Conservation (phyloP, 2,113 vertebrate species). For the Paramormyrops kingsleyae region DNA sequence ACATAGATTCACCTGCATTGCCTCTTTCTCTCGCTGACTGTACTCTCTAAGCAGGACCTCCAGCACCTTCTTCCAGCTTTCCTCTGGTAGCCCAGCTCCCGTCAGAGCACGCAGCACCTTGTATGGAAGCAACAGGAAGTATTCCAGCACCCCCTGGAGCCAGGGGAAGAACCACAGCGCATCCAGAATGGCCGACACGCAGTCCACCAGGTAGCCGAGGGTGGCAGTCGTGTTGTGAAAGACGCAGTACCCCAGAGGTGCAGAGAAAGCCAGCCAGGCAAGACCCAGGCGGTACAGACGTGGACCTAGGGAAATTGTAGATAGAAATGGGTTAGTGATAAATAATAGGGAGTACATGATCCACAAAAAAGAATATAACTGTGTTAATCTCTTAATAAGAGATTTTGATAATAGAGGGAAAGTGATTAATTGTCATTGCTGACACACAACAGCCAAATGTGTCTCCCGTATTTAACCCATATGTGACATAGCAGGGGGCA, state of each 20-base stretch:
- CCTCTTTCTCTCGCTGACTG: conserved; percentile 59
- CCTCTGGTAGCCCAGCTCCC: conserved; percentile 57
- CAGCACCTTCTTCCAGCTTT: conserved; percentile 72
- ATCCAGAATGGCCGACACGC: conserved; percentile 61
- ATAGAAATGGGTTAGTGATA: background rate
- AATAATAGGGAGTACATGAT: background rate
- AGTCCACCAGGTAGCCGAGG: conserved; percentile 61
- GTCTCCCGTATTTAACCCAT: background rate
- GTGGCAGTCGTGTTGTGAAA: conserved; percentile 71
- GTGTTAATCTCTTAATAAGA: background rate
- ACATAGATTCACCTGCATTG: conserved; percentile 59
- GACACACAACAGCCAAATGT: background rate
- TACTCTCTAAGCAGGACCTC: conserved; percentile 69
- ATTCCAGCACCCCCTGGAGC: conserved; percentile 61
- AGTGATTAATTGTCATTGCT: background rate
- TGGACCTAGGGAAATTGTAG: conserved; percentile 43
- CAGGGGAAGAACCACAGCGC: conserved; percentile 73
- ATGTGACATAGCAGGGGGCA: background rate
- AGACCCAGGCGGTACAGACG: conserved; percentile 69
- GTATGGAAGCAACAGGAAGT: conserved; percentile 70
- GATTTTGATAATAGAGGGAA: background rate
- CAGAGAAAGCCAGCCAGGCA: conserved; percentile 71
- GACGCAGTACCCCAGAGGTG: conserved; percentile 65
- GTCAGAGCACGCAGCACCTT: conserved; percentile 50
- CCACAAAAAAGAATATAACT: background rate